Evolutionary conservation across 2,888 invertebrate genomes (phyloP), one percentile per base, ranked within the genome.

Genomic region (Pterostichus madidus): DNA sequence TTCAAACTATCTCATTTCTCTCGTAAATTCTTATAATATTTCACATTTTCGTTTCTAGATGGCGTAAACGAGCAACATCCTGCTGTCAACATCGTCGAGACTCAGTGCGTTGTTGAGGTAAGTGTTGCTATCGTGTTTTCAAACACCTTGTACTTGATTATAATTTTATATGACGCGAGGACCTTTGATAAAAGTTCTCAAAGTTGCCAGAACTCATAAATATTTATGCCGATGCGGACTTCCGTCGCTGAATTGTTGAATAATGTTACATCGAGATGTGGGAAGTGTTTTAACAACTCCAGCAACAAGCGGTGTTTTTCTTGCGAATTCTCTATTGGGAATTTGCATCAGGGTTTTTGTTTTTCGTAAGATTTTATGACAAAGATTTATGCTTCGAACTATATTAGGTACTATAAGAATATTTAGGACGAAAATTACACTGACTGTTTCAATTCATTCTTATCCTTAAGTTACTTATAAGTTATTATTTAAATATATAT

Each of bases 141-240:
- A 76, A 76, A 76, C 56, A 56, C 56, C 76, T 76, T 56, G 53
- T 76, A 53, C 53, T 68, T 76, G 76, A 76, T 76, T 76, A 76
- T 76, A 76, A 76, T 76, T 76, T 76, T 56, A 76, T 56, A 76
- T 76, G 52, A 76, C 56, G 35, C 13, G 52, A 39, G 56, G 32
- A 17, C 53, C 76, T 76, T 76, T 76, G 76, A 76, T 76, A 76
- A 56, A 56, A 76, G 53, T 56, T 76, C 15, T 11, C 17, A 7
- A 13, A 24, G 53, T 35, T 5, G 8, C 35, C 15, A 56, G 49
- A 53, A 53, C 8, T 32, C 76, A 76, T 76, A 76, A 76, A 76
- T 76, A 76, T 76, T 53, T 53, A 76, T 76, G 76, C 56, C 76
- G 35, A n/a, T 32, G 39, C 56, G 53, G 76, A 56, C 53, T 44